A percentile compares a stretch with the other conserved stretches of the same genome.
Conservation (phyloP, 2,113 vertebrate genomes). For the Varanus komodoensis region DNA sequence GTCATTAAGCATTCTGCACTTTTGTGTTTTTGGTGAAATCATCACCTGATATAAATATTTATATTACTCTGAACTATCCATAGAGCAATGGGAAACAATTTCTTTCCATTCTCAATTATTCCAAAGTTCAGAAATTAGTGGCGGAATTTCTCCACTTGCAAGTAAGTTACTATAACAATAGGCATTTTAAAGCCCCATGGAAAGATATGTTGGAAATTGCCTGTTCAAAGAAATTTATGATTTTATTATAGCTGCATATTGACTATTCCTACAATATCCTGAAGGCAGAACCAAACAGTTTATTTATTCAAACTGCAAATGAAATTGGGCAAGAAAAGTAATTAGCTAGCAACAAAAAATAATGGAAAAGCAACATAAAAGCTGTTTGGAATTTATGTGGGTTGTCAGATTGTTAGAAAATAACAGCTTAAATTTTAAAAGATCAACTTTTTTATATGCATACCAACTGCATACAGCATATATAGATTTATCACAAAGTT, state of each 20-base stretch:
- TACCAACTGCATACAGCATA: slow-evolving; percentile 16
- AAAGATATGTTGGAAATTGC: slow-evolving; percentile 79
- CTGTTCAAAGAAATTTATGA: slow-evolving; percentile 84
- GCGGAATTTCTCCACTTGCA: slow-evolving; percentile 64
- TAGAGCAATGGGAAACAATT: slow-evolving; percentile 41
- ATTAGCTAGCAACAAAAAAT: slow-evolving; percentile 83
- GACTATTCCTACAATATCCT: slow-evolving; percentile 80
- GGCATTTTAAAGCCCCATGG: slow-evolving; percentile 73
- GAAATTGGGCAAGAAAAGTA: slow-evolving; percentile 82
- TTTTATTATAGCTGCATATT: slow-evolving; percentile 83
- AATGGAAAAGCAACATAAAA: slow-evolving; percentile 80
- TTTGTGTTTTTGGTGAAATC: neutral
- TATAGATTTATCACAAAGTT: slow-evolving; percentile 46
- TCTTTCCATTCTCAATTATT: slow-evolving; percentile 56
- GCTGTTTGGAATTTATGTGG: slow-evolving; percentile 74
- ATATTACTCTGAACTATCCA: slow-evolving; percentile 41
- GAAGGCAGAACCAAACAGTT: slow-evolving; percentile 79
- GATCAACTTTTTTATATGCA: slow-evolving; percentile 55
- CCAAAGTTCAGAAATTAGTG: slow-evolving; percentile 64
- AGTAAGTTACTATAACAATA: slow-evolving; percentile 72
- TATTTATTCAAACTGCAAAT: slow-evolving; percentile 86
- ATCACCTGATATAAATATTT: slow-evolving; percentile 38
- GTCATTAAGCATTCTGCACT: slow-evolving; percentile 28
- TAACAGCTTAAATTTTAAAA: slow-evolving; percentile 73
- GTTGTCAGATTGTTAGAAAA: slow-evolving; percentile 79